These are phyloP conservation scores for Hirundo rustica DNA, from an alignment of 2,797 vertebrate genomes.

Conservation along the genomic window DNA sequence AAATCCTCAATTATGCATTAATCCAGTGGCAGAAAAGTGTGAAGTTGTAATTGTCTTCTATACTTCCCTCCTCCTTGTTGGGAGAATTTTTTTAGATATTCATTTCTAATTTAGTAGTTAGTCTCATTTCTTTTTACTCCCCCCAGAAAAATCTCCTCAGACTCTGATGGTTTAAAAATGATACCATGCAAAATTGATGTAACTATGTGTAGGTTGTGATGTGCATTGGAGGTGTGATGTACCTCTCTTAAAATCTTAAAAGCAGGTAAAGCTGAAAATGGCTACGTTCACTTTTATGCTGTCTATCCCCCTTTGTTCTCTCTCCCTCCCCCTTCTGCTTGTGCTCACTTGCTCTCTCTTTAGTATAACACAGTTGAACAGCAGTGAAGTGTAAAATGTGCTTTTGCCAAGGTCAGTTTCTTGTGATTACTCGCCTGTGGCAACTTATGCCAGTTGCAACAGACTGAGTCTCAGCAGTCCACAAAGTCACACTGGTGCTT, in stretches of 20 bases:
- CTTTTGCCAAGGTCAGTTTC: slow-evolving; percentile 79
- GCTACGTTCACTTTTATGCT: not conserved
- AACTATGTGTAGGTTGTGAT: not conserved
- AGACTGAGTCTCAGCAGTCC: slow-evolving; percentile 78
- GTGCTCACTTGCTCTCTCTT: slow-evolving; percentile 62
- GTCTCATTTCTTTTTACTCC: not conserved
- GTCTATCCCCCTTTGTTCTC: slow-evolving; percentile 4
- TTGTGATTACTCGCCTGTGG: slow-evolving; percentile 73
- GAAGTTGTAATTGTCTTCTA: not conserved
- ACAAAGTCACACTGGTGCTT: slow-evolving; percentile 71
- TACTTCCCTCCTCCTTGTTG: not conserved
- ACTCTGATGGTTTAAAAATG: not conserved
- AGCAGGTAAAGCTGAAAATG: not conserved
- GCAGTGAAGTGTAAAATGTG: slow-evolving; percentile 75
- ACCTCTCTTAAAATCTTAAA: not conserved
- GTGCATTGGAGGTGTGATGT: not conserved
- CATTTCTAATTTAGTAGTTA: not conserved
- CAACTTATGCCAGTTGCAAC: slow-evolving; percentile 75
- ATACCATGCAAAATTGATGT: not conserved
- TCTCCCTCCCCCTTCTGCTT: not conserved
- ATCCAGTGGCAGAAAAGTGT: not conserved
- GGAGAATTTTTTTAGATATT: not conserved
- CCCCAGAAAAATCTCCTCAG: fast-evolving
- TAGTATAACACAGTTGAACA: slow-evolving; percentile 67
- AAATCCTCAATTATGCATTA: not conserved